Conservation (phyloP, 1,140 invertebrate species). For the Calosoma granatense region DNA sequence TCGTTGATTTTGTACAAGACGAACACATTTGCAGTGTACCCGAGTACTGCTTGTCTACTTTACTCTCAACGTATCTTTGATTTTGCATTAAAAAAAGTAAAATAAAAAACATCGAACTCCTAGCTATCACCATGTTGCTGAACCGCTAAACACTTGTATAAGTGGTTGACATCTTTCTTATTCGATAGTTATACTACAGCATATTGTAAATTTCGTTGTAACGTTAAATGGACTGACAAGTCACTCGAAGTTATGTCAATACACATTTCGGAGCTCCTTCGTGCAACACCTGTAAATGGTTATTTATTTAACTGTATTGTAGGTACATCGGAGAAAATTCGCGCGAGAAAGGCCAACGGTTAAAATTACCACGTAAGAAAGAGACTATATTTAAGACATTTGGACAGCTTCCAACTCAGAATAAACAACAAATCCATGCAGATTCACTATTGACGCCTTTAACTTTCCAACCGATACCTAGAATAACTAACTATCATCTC, state of each 20-base stretch:
- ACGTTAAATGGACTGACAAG: neutral
- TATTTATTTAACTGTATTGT: no score
- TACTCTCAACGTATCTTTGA: no score
- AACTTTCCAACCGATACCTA: no score
- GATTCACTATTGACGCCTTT: no score
- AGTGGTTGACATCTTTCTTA: neutral
- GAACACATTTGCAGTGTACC: neutral
- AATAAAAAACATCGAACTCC: neutral
- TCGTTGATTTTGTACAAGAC: neutral
- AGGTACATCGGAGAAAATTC: no score
- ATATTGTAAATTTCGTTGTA: constrained; percentile 3
- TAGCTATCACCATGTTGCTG: neutral
- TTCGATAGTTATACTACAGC: neutral
- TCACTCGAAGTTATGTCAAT: neutral
- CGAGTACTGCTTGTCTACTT: neutral
- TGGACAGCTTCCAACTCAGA: no score
- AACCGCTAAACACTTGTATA: neutral
- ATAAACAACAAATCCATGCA: no score
- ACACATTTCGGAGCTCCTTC: neutral
- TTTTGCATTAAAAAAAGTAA: neutral
- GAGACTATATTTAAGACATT: no score
- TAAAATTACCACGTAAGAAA: no score
- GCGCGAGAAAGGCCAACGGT: no score
- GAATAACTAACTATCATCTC: no score
- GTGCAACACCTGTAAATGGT: no score